Evolutionary conservation across 2,797 vertebrate genomes (phyloP).

Genomic region (Neomorphus geoffroyi): DNA sequence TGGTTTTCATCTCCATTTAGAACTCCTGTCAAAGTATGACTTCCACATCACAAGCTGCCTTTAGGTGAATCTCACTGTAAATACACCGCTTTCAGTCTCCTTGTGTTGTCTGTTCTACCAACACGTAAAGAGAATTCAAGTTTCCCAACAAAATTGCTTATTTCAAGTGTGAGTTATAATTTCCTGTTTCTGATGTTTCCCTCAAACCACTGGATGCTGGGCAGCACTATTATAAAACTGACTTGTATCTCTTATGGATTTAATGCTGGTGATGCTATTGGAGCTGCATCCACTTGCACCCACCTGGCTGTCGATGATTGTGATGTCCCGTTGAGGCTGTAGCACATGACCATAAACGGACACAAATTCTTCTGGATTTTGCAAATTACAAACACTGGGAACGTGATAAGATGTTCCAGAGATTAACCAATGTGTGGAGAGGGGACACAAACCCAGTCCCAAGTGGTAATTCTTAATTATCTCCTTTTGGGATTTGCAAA

Average conservation of each 20-base stretch:
- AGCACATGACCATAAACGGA: neutral
- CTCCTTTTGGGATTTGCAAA: neutral
- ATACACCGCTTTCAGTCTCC: neutral
- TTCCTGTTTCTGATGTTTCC: neutral
- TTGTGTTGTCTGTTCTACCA: neutral
- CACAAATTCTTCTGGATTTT: neutral
- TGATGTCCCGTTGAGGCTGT: neutral
- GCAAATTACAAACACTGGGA: neutral
- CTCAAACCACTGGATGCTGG: neutral
- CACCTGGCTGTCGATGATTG: neutral
- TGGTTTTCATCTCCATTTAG: neutral
- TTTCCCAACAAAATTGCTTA: accelerated
- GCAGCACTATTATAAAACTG: neutral
- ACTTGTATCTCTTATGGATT: neutral
- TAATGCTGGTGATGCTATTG: neutral
- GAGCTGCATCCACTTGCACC: neutral
- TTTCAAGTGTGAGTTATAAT: neutral
- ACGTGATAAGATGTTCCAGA: neutral
- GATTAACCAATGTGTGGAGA: neutral
- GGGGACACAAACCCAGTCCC: neutral
- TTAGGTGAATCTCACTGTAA: neutral
- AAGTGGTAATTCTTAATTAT: neutral
- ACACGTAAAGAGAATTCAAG: neutral
- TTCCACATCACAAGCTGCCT: neutral
- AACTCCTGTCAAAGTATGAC: neutral